Evolutionary conservation across 2,888 invertebrate genomes (phyloP).

Genomic region (Lithophane ornitopus): DNA sequence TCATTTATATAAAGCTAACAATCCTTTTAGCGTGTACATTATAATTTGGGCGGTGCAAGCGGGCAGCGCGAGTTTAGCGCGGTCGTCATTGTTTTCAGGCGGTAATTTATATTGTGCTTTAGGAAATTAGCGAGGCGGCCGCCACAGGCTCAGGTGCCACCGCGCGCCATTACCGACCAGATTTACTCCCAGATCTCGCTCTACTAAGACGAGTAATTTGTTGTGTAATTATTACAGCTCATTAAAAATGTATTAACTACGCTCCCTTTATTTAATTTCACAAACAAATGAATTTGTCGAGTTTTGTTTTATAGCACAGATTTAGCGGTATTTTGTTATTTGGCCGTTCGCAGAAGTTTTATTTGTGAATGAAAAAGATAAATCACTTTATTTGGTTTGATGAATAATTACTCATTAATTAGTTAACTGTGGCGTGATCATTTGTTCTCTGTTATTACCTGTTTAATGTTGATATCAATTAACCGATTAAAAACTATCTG

Average conservation of each 20-base stretch:
- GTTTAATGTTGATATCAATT: constrained; percentile 65
- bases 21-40: constrained; percentile 80
- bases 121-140: constrained; percentile 82
- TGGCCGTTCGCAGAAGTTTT: constrained; percentile 60
- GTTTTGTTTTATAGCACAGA: constrained; percentile 46
- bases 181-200: constrained; percentile 79
- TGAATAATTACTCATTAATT: constrained; percentile 72
- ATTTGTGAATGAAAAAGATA: constrained; percentile 57
- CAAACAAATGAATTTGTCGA: constrained; percentile 56
- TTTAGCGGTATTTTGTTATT: constrained; percentile 52
- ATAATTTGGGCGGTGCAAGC: constrained; percentile 75
- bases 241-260: constrained; percentile 81
- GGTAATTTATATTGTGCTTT: constrained; percentile 87
- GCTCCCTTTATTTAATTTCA: constrained; percentile 58
- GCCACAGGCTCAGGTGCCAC: constrained; percentile 82
- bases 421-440: constrained; percentile 54
- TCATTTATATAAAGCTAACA: constrained; percentile 76
- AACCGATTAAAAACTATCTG: constrained; percentile 51
- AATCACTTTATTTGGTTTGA: constrained; percentile 64
- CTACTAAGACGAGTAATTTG: constrained; percentile 80
- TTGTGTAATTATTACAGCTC: constrained; percentile 82
- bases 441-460: constrained; percentile 65
- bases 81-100: constrained; percentile 84
- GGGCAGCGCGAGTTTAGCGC: constrained; percentile 69
- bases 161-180: constrained; percentile 82